Evolutionary conservation across 1,140 invertebrate genomes (phyloP).

Genomic region (Drusus annulatus): DNA sequence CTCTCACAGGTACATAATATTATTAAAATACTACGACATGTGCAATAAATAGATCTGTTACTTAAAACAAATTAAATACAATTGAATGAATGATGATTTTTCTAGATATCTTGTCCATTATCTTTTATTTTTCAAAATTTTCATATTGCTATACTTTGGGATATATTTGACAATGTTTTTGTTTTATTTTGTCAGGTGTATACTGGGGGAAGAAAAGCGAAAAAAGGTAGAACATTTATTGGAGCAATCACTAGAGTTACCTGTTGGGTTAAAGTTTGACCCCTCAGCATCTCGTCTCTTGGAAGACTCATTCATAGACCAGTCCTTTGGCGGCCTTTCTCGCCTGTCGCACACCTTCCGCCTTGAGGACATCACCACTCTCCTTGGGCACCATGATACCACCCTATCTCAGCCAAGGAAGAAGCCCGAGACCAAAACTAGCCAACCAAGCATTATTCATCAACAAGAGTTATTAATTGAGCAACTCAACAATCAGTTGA

Average conservation of each 20-base stretch:
- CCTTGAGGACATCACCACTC: slow-evolving; percentile 68
- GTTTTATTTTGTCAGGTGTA: slow-evolving; percentile 63
- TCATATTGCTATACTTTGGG: no score
- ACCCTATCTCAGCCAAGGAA: slow-evolving; percentile 48
- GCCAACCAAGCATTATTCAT: not conserved
- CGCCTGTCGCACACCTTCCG: slow-evolving; percentile 65
- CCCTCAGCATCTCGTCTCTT: slow-evolving; percentile 63
- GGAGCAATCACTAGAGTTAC: slow-evolving; percentile 69
- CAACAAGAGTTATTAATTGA: slow-evolving; percentile 39
- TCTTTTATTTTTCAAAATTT: no score
- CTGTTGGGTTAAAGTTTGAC: slow-evolving; percentile 67
- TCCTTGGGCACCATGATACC: slow-evolving; percentile 68
- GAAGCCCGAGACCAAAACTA: not conserved
- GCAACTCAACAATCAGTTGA: slow-evolving; percentile 42
- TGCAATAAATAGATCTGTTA: no score
- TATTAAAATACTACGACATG: not conserved
- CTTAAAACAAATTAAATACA: no score
- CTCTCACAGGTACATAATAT: slow-evolving; percentile 73
- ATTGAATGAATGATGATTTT: no score
- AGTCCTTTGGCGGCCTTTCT: slow-evolving; percentile 61
- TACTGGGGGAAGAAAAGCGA: slow-evolving; percentile 69
- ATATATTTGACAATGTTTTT: no score
- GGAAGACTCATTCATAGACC: slow-evolving; percentile 67
- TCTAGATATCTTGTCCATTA: no score
- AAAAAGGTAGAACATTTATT: slow-evolving; percentile 69